Evolutionary conservation across 2,888 invertebrate species (phyloP).

Genomic region (Charanyca ferruginea): DNA sequence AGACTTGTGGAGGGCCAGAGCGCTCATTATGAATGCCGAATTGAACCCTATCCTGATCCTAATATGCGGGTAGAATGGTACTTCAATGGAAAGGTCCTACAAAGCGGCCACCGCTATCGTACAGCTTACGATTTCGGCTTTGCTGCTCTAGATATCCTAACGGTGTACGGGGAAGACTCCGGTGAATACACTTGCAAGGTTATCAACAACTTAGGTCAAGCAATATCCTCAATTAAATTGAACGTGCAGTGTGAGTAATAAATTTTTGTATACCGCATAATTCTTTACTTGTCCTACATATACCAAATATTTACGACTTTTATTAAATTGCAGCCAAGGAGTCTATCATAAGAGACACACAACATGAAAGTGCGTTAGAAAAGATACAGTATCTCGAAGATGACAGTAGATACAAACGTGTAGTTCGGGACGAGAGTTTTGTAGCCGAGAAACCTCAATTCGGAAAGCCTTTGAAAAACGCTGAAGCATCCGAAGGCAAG

Average conservation of each 20-base stretch:
- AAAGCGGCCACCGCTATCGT: conserved; percentile 97
- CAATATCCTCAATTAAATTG: conserved; percentile 95
- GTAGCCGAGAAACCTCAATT: conserved; percentile 97
- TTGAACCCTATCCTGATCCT: conserved; percentile 97
- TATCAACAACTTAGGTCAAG: conserved; percentile 96
- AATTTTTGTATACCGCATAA: neutral
- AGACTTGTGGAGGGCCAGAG: conserved; percentile 96
- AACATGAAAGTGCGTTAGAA: conserved; percentile 97
- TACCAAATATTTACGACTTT: neutral
- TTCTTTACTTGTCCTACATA: neutral
- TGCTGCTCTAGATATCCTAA: conserved; percentile 98
- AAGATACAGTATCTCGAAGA: conserved; percentile 98
- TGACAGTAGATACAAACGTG: conserved; percentile 94
- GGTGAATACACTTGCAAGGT: conserved; percentile 97
- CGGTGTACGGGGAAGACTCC: conserved; percentile 98
- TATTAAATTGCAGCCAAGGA: conserved; percentile 92
- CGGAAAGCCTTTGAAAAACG: conserved; percentile 96
- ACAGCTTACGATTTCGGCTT: conserved; percentile 99
- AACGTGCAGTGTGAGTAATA: conserved; percentile 94
- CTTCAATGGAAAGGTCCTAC: conserved; percentile 97
- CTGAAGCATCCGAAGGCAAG: conserved; percentile 96
- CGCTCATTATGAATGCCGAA: conserved; percentile 97
- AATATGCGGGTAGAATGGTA: conserved; percentile 98
- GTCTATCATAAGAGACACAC: conserved; percentile 96
- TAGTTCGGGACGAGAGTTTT: conserved; percentile 93